Evolutionary conservation across 2,113 vertebrate species (phyloP), one percentile per base, ranked within the genome.

Genomic region (Pterophyllum scalare): DNA sequence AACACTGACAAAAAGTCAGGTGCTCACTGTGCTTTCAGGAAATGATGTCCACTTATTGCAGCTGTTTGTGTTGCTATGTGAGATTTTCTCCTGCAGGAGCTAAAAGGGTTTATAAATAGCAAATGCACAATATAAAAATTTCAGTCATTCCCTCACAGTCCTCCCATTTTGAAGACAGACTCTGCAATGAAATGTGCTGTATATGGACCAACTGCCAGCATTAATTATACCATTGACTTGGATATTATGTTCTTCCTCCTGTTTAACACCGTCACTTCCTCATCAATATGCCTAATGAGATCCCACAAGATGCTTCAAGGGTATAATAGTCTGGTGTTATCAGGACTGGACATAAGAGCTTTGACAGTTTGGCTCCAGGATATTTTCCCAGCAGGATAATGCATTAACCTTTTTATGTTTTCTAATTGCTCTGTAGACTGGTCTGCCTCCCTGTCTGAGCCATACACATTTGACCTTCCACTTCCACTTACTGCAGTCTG

Each of bases 321-420:
- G n/a, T 58, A 17, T 46, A 33, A 24, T 35, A 62, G 58, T 20
- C 2, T 26, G 75, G 26, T 38, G 62, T 11, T 77, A 40, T 75
- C 58, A 54, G 75, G 56, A 40, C 52, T 24, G 79, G 57, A 81
- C 64, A 75, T 1, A 2, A 57, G 76, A 60, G 38, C 60, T 75
- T 65, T 79, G 56, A 79, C 72, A 40, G 17, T 79, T 64, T 26
- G 65, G 74, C 31, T 43, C 60, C 26, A 56, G 82, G 67, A 80
- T 79, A 60, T 58, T 80, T 79, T 58, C 64, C 58, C 77, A 80
- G 70, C 77, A 80, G 61, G 77, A 78, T 33, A 65, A 62, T 22
- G 57, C 43, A 59, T 81, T 88, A 79, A 90, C 88, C 87, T 91
- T 91, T 86, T 75, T 4, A 75, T 58, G 20, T 46, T 74, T 86